Evolutionary conservation across 2,113 vertebrate species (phyloP).

Genomic region (Perccottus glenii): DNA sequence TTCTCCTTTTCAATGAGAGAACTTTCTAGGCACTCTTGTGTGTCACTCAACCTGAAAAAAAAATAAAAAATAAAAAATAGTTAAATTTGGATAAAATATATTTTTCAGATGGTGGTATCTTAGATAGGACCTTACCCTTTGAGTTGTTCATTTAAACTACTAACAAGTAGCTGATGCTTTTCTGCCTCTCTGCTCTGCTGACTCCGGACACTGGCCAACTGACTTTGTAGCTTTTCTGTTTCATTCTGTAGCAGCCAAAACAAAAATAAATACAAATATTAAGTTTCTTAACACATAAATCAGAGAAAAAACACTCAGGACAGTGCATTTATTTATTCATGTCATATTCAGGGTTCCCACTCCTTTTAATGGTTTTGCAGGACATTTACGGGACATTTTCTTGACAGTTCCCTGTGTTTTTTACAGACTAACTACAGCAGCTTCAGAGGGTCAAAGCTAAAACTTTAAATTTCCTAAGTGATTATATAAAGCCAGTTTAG

Average conservation of each 20-base stretch:
- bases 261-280: neutral
- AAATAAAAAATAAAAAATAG: neutral
- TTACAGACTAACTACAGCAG: no score
- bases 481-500: no score
- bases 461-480: no score
- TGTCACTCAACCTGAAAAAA: constrained; percentile 75
- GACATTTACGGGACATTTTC: no score
- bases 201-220: constrained; percentile 77
- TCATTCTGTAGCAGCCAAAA: constrained; percentile 79
- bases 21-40: constrained; percentile 85
- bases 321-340: neutral
- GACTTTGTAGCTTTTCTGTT: constrained; percentile 84
- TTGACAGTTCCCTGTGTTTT: no score
- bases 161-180: constrained; percentile 84
- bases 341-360: no score
- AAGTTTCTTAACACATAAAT: constrained; percentile 9
- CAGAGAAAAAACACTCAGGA: neutral
- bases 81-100: neutral
- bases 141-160: constrained; percentile 85
- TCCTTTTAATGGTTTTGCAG: no score
- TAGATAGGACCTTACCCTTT: constrained; percentile 76
- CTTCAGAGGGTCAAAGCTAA: no score
- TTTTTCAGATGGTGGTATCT: no score
- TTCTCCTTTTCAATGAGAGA: constrained; percentile 89
- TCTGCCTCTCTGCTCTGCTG: constrained; percentile 85